A percentile compares a stretch with the other conserved stretches of the same genome.
These are phyloP conservation scores for Willisornis vidua DNA, from an alignment of 2,113 vertebrate species.

Conservation along the genomic window DNA sequence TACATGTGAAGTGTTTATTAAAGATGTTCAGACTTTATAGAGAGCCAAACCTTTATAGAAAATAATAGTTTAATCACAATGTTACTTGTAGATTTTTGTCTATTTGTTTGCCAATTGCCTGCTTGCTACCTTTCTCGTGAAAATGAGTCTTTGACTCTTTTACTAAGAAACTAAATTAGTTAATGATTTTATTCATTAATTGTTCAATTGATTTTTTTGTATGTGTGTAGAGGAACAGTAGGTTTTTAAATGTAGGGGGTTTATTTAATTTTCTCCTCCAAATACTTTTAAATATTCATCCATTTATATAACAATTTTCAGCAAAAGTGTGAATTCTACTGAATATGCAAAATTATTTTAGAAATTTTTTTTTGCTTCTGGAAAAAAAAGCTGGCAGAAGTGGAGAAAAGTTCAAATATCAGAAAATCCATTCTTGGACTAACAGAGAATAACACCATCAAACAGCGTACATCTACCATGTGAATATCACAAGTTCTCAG, in stretches of 20 bases:
- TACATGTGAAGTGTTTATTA: not conserved
- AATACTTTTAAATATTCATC: not conserved
- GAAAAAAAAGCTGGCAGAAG: not conserved
- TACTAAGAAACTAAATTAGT: not conserved
- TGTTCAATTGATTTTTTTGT: not conserved
- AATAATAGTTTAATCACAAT: not conserved
- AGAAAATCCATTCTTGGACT: not conserved
- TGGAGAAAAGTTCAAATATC: not conserved
- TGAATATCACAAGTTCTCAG: not conserved
- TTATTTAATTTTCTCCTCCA: not conserved
- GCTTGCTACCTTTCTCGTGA: not conserved
- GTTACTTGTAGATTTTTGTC: not conserved
- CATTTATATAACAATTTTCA: not conserved
- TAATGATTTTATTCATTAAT: not conserved
- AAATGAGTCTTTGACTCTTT: not conserved
- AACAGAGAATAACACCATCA: not conserved
- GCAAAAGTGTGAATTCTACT: not conserved
- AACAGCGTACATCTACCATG: not conserved
- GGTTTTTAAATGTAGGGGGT: not conserved
- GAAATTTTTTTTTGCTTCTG: not conserved
- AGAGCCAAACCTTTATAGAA: not conserved
- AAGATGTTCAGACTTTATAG: not conserved
- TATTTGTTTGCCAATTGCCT: not conserved
- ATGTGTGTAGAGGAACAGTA: not conserved
- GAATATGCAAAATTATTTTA: not conserved